These are phyloP conservation scores for Hipparchia semele DNA, from an alignment of 2,888 invertebrate species.

Conservation along the genomic window DNA sequence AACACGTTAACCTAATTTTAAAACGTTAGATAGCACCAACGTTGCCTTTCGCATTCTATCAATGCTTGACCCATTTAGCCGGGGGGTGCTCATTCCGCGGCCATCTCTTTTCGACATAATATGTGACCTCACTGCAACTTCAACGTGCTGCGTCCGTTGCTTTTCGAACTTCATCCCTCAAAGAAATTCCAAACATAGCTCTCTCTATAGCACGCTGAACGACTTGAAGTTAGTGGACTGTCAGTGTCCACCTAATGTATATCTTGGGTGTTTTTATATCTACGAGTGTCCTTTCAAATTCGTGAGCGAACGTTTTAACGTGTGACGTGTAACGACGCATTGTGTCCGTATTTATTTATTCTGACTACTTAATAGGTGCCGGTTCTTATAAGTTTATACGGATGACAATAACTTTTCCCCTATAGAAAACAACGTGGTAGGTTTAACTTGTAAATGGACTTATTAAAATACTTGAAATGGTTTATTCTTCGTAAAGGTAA, in stretches of 20 bases:
- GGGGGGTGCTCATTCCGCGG: no score
- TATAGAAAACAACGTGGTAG: conserved; percentile 7
- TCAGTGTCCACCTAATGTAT: background rate
- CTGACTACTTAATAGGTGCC: conserved; percentile 50
- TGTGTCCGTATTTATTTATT: conserved; percentile 51
- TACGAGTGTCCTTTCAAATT: conserved; percentile 44
- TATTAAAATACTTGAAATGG: background rate
- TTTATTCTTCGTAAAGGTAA: background rate
- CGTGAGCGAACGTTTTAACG: conserved; percentile 61
- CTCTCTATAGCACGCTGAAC: background rate
- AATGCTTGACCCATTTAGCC: no score
- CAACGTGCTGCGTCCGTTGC: no score
- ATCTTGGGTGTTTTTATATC: background rate
- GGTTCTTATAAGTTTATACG: conserved; percentile 53
- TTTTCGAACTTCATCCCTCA: no score
- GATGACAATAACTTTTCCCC: conserved; percentile 52
- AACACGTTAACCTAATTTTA: no score
- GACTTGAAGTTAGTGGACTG: background rate
- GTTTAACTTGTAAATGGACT: background rate
- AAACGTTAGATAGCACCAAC: no score
- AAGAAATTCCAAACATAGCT: no score
- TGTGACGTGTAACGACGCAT: conserved; percentile 56
- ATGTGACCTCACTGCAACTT: no score
- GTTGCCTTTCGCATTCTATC: no score
- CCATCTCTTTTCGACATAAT: no score